Base-by-base conservation (phyloP, 2,797 vertebrate species). In the Loriculus beryllinus region DNA sequence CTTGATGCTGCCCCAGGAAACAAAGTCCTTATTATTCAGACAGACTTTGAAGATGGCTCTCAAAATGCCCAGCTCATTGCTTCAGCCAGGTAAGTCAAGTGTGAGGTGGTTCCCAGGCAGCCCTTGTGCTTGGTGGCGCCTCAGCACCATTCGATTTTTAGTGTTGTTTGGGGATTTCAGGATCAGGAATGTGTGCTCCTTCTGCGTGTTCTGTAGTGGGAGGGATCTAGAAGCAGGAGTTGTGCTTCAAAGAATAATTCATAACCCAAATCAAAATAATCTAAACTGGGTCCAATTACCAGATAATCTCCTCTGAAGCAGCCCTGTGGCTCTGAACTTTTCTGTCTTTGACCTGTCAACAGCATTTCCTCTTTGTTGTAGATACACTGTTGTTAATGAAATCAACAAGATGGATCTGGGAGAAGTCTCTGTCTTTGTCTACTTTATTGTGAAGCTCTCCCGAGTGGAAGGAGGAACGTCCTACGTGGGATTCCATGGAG, bases 401-500 rank as follows among this genome's bases (percentile, higher is more conserved):
- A 98, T 99, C 96, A 99, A 98, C 97, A 99, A 99, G 94, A 85
- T 97, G 25, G 96, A 95, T 59, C 96, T 97, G 71, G 96, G 94
- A 14, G 67, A 92, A 54, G 93, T 25, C 90, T 96, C 96, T 8
- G 91, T 99, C 68, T 99, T 98, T 40, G 98, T 99, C 54, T 99
- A 99, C 92, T 99, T 99, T 14, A 98, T 99, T 91, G 98, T 98
- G 48, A 99, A 99, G 89, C 97, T 99, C 67, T 98, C 98, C 59
- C 97, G 99, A 93, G 97, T 99, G 97, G 98, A 98, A 95, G 99
- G 98, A 42, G 98, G 98, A 39, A 97, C 98, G 0, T 97, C 98
- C 31, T 99, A 99, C 2, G 98, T 99, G 84, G 99, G 99, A 14
- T 99, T 99, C 97, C 98, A 99, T 13, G 99, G 99, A 97, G 99